A percentile compares a stretch with the other conserved stretches of the same genome.
These are phyloP conservation scores for Nematolebias whitei DNA, from an alignment of 2,113 vertebrate species.

Conservation along the genomic window DNA sequence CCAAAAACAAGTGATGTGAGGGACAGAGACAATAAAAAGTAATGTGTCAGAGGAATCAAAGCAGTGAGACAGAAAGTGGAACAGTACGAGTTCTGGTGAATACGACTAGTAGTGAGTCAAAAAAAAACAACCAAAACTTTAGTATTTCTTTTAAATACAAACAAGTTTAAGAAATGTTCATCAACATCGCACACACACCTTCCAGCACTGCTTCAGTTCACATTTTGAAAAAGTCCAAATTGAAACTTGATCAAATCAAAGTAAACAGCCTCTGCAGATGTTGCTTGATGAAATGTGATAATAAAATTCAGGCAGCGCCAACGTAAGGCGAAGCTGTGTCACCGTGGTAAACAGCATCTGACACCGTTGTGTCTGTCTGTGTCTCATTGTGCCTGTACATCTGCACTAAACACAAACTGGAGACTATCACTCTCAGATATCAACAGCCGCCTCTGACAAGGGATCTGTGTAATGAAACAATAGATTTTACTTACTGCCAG, in stretches of 20 bases:
- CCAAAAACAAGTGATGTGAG: slow-evolving; percentile 29
- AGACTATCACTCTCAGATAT: slow-evolving; percentile 57
- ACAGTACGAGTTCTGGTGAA: slow-evolving; percentile 1
- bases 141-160: neutral
- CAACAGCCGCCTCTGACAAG: slow-evolving; percentile 51
- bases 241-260: slow-evolving; percentile 14
- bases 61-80: slow-evolving; percentile 10
- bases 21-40: slow-evolving; percentile 26
- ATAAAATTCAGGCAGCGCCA: slow-evolving; percentile 17
- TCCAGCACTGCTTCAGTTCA: slow-evolving; percentile 8
- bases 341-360: slow-evolving; percentile 49
- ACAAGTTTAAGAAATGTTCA: neutral
- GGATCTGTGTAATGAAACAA: slow-evolving; percentile 60
- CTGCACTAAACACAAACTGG: slow-evolving; percentile 45
- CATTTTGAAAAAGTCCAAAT: slow-evolving; percentile 11
- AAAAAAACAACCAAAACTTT: neutral
- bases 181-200: neutral
- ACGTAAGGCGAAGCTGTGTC: slow-evolving; percentile 10
- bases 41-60: slow-evolving; percentile 36
- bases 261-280: slow-evolving; percentile 14
- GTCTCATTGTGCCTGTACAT: slow-evolving; percentile 26
- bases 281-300: slow-evolving; percentile 11
- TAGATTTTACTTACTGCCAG: slow-evolving; percentile 75
- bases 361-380: slow-evolving; percentile 14
- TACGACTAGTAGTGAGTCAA: neutral